These are phyloP conservation scores for Eubucco bourcierii DNA, from an alignment of 2,113 vertebrate species.

Conservation along the genomic window DNA sequence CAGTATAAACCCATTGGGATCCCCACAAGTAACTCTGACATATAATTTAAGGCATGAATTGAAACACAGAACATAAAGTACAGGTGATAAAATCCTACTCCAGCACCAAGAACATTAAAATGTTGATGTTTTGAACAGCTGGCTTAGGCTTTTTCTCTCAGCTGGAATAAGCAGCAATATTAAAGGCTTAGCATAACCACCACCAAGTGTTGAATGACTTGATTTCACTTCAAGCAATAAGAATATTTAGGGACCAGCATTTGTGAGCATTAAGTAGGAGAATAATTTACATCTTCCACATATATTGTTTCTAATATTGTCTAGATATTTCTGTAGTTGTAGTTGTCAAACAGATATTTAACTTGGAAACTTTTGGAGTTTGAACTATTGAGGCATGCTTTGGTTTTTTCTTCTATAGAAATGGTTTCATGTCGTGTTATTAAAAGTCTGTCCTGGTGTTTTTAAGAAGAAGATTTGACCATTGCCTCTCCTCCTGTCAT, in stretches of 20 bases:
- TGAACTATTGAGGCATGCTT: not conserved
- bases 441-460: not conserved
- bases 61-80: constrained; percentile 50
- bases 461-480: not conserved
- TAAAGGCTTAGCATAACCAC: constrained; percentile 67
- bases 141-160: constrained; percentile 29
- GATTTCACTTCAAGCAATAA: constrained; percentile 20
- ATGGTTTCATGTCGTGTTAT: not conserved
- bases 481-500: no score
- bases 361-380: not conserved
- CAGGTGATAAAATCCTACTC: constrained; percentile 63
- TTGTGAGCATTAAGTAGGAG: not conserved
- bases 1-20: not conserved
- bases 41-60: constrained; percentile 33
- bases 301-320: not conserved
- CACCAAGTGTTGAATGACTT: constrained; percentile 36
- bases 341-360: not conserved
- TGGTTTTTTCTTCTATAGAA: not conserved
- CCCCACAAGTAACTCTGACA: constrained; percentile 19
- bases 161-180: constrained; percentile 54
- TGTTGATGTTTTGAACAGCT: constrained; percentile 52
- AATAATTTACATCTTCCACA: not conserved
- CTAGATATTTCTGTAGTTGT: not conserved
- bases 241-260: not conserved
- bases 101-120: constrained; percentile 36